Percentiles rank a stretch among this genome's conserved stretches.
Evolutionary conservation across 2,113 vertebrate species (phyloP).

Genomic region (Eretmochelys imbricata): DNA sequence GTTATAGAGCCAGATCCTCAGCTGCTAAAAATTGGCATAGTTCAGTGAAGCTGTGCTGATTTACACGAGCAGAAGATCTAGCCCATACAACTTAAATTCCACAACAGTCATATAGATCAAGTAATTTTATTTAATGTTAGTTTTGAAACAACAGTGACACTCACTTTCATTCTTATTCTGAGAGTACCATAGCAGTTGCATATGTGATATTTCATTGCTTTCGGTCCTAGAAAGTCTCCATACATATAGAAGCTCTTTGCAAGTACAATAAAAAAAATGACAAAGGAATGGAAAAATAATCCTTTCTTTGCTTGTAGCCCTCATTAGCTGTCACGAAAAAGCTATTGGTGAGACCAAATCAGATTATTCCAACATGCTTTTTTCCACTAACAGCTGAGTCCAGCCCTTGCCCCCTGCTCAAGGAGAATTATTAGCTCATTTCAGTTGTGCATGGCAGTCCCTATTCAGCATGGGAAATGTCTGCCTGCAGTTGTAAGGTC

Average conservation of each 20-base stretch:
- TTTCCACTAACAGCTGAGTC: constrained; percentile 18
- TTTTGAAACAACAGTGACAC: neutral
- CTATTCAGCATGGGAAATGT: constrained; percentile 8
- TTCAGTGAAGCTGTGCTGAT: neutral
- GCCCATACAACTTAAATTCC: neutral
- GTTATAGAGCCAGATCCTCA: neutral
- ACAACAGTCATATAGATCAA: neutral
- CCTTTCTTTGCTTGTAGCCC: constrained; percentile 32
- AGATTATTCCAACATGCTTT: constrained; percentile 49
- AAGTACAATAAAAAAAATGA: neutral
- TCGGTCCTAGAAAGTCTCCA: neutral
- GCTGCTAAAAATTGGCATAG: neutral
- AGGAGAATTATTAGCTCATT: constrained; percentile 71
- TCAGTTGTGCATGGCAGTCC: constrained; percentile 49
- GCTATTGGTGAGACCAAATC: constrained; percentile 37
- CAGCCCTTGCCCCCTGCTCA: neutral
- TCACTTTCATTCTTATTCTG: neutral
- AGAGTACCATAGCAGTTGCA: neutral
- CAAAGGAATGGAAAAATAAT: neutral
- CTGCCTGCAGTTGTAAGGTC: constrained; percentile 33
- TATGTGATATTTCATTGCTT: neutral
- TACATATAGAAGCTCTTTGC: neutral
- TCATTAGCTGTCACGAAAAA: constrained; percentile 57
- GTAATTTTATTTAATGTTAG: neutral
- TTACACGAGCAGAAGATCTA: neutral